Conservation (phyloP, 2,797 vertebrate species). For the Manis pentadactyla region DNA sequence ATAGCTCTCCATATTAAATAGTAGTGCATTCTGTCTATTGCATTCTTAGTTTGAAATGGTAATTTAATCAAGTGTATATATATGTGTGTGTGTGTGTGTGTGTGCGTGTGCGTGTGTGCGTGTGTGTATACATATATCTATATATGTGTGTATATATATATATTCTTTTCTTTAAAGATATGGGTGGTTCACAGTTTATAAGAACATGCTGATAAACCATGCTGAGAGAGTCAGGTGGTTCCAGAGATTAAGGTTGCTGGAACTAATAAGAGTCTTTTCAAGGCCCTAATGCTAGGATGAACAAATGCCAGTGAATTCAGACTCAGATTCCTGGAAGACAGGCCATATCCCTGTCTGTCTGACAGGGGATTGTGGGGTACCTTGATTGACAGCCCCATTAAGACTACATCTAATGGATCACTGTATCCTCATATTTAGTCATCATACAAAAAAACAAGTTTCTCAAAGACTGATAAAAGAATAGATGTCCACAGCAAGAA, state of each 20-base stretch:
- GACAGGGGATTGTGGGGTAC: background rate
- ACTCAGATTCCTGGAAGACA: background rate
- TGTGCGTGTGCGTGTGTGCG: too few relatives aligned
- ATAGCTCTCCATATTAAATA: background rate
- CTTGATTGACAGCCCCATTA: background rate
- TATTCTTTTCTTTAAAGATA: background rate
- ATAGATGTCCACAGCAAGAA: background rate
- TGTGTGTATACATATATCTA: too few relatives aligned
- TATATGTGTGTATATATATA: too few relatives aligned
- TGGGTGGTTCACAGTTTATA: background rate
- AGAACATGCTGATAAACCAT: background rate
- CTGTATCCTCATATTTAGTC: background rate
- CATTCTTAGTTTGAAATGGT: background rate
- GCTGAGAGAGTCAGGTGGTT: background rate
- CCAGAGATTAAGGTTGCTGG: background rate
- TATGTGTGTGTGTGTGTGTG: too few relatives aligned
- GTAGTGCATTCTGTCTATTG: background rate
- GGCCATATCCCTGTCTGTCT: background rate
- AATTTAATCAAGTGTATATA: slow-evolving; percentile 11
- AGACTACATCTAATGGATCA: background rate
- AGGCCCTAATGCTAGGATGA: background rate
- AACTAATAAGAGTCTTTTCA: background rate
- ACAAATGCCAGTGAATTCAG: background rate
- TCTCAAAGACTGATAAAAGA: background rate
- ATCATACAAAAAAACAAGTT: background rate